These are phyloP conservation scores for Sigmodon hispidus DNA, from an alignment of 2,113 vertebrate genomes.

Conservation along the genomic window DNA sequence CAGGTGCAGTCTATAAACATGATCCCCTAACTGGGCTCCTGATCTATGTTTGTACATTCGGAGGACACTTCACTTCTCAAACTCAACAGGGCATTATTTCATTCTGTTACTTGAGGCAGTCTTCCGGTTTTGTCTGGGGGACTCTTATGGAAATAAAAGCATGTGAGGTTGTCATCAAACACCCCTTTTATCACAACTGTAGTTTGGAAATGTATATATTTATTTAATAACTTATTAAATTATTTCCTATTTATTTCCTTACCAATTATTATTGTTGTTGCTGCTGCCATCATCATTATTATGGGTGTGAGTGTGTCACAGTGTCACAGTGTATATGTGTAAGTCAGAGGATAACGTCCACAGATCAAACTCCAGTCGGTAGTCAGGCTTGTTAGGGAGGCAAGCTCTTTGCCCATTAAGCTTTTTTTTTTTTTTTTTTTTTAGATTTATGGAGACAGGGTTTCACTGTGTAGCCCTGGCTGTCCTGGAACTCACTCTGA, in stretches of 20 bases:
- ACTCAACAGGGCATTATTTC: constrained; percentile 81
- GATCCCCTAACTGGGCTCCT: constrained; percentile 79
- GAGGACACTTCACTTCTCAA: constrained; percentile 81
- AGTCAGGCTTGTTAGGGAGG: too few relatives aligned
- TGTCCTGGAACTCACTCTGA: neutral
- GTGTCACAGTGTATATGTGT: neutral
- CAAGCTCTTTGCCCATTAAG: neutral
- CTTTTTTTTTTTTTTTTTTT: neutral
- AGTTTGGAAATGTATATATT: constrained; percentile 20
- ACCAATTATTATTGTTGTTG: too few relatives aligned
- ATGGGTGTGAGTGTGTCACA: too few relatives aligned
- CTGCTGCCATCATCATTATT: neutral
- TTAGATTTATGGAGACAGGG: neutral
- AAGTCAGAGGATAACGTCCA: neutral
- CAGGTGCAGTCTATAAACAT: constrained; percentile 87
- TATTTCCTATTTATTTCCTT: neutral
- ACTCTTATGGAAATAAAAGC: neutral
- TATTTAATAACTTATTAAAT: neutral
- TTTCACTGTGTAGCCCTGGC: neutral
- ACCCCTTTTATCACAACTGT: neutral
- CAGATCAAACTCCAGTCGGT: neutral
- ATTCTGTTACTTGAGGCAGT: constrained; percentile 79
- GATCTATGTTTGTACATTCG: constrained; percentile 79
- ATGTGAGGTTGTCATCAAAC: neutral
- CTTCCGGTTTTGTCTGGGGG: constrained; percentile 51